phyloP scores from a whole-genome alignment of 2,113 vertebrate species.

The Zosterops pallidus region DNA sequence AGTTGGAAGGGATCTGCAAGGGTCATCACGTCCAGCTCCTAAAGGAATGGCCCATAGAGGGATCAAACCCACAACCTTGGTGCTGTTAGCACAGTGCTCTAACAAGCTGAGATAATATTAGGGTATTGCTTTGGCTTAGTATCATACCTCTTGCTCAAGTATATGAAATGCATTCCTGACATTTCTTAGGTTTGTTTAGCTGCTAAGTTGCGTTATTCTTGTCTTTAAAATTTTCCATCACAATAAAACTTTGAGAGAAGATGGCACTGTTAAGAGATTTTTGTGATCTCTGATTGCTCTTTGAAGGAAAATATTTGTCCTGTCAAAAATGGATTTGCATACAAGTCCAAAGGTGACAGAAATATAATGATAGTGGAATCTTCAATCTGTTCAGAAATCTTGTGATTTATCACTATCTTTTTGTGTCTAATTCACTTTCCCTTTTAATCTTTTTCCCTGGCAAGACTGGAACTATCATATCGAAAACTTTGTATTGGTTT shows the following conservation, averaged over 20 bases:
- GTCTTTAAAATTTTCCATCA: not conserved
- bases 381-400: not conserved
- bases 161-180: not conserved
- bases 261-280: not conserved
- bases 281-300: not conserved
- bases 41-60: not conserved
- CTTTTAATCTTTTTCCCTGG: not conserved
- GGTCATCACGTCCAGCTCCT: rapidly evolving
- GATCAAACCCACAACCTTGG: not conserved
- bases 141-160: not conserved
- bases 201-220: not conserved
- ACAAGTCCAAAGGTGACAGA: not conserved
- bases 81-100: not conserved
- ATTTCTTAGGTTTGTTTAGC: not conserved
- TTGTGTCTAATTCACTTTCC: not conserved
- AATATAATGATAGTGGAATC: not conserved
- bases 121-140: not conserved
- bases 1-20: too few species aligned
- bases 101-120: not conserved
- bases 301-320: not conserved
- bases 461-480: not conserved
- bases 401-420: not conserved
- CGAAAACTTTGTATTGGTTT: not conserved
- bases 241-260: not conserved
- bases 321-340: not conserved